Conservation (phyloP, 37 sponge, comb jelly and placozoan species). For the Bolinopsis microptera region DNA sequence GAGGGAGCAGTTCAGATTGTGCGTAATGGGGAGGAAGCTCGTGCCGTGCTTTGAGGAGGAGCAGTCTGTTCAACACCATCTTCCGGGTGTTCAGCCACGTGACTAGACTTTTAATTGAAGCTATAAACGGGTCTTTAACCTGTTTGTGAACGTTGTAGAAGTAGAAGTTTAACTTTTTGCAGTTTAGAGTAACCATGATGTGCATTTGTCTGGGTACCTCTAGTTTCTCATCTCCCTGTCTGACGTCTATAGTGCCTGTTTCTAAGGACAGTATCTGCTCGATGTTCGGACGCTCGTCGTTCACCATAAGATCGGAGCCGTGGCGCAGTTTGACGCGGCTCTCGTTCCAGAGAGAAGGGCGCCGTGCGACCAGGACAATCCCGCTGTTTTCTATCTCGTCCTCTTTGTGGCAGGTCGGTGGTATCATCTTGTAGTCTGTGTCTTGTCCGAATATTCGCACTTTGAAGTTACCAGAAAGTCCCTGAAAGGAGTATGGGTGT, state of each 20-base stretch:
- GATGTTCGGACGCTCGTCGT: slow-evolving; percentile 20
- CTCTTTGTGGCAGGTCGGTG: slow-evolving; percentile 51
- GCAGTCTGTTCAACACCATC: background rate
- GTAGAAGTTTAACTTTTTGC: slow-evolving; percentile 31
- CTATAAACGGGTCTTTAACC: background rate
- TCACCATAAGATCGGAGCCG: background rate
- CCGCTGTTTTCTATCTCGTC: slow-evolving; percentile 36
- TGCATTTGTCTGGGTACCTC: slow-evolving; percentile 60
- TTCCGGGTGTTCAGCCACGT: slow-evolving; percentile 5
- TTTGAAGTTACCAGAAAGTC: background rate
- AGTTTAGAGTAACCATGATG: slow-evolving; percentile 3
- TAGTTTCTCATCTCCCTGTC: background rate
- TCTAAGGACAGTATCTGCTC: slow-evolving; percentile 39
- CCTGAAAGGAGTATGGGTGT: background rate
- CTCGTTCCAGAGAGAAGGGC: slow-evolving; percentile 23
- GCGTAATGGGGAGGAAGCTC: slow-evolving; percentile 53
- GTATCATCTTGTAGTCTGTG: slow-evolving; percentile 56
- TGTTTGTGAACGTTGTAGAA: slow-evolving; percentile 52
- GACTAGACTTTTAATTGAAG: background rate
- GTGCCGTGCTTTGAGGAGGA: slow-evolving; percentile 25
- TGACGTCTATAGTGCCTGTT: slow-evolving; percentile 14
- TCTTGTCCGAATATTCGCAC: slow-evolving; percentile 45
- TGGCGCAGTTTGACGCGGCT: slow-evolving; percentile 15
- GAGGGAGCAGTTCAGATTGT: slow-evolving; percentile 10
- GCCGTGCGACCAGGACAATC: slow-evolving; percentile 27